Conservation (phyloP, 2,797 vertebrate genomes). For the Sebastes miniatus region DNA sequence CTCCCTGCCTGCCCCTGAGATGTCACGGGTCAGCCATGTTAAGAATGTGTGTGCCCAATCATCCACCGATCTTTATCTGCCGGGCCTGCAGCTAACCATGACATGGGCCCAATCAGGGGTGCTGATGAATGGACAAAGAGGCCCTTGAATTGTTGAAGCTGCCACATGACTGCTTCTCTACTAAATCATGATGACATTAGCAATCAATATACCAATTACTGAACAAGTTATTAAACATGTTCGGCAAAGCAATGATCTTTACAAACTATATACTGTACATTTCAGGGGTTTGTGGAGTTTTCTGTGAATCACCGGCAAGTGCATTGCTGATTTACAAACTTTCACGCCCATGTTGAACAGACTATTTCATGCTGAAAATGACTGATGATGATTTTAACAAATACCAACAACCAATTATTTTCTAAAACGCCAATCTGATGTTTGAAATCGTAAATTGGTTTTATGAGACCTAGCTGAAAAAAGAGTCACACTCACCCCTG, state of each 20-base stretch:
- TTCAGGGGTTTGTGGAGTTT: conserved; percentile 20
- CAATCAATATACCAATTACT: conserved; percentile 95
- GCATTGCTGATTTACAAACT: background rate
- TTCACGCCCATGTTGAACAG: background rate
- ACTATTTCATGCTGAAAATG: background rate
- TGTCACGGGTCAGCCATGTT: conserved; percentile 99
- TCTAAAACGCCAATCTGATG: background rate
- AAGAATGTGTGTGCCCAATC: conserved; percentile 99
- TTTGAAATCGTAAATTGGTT: background rate
- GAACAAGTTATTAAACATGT: conserved; percentile 90
- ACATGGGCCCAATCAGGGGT: conserved; percentile 92
- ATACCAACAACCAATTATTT: background rate
- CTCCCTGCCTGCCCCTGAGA: conserved; percentile 90
- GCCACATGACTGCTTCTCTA: conserved; percentile 88
- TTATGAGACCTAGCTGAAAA: background rate
- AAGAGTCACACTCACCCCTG: background rate
- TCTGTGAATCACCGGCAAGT: background rate
- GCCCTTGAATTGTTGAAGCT: conserved; percentile 88
- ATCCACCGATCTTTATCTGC: conserved; percentile 98
- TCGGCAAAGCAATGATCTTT: conserved; percentile 40
- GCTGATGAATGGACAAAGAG: conserved; percentile 97
- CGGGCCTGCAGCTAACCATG: conserved; percentile 91
- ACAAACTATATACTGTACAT: conserved; percentile 25
- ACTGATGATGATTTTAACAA: background rate
- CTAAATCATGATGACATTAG: conserved; percentile 95